phyloP scores from a whole-genome alignment of 2,797 vertebrate species.

The Chanos chanos region DNA sequence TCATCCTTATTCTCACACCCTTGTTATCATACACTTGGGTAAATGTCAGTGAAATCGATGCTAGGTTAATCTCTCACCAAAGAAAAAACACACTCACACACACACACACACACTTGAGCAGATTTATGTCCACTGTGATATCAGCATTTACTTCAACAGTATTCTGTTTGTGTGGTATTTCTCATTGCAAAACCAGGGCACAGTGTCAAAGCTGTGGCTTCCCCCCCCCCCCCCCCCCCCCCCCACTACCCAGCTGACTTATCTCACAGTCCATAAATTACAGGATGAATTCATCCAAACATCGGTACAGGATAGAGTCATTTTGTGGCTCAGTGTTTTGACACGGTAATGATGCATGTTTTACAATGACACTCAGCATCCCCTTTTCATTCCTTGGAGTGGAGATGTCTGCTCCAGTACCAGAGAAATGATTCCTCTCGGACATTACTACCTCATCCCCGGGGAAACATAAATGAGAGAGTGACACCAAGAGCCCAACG shows the following conservation, averaged over 20 bases:
- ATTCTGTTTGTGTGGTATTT: slow-evolving; percentile 65
- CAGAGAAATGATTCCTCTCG: slow-evolving; percentile 67
- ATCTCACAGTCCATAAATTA: slow-evolving; percentile 75
- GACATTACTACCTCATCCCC: slow-evolving; percentile 69
- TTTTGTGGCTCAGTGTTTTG: slow-evolving; percentile 69
- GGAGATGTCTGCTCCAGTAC: slow-evolving; percentile 66
- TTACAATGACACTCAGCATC: slow-evolving; percentile 66
- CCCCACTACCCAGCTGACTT: slow-evolving; percentile 61
- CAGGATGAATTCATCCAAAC: slow-evolving; percentile 64
- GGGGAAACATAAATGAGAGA: slow-evolving; percentile 64
- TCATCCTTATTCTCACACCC: too few species aligned
- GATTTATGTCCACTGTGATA: slow-evolving; percentile 68
- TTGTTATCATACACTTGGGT: too few species aligned
- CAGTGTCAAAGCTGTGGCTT: slow-evolving; percentile 52
- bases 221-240: too few species aligned
- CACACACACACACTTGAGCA: slow-evolving; percentile 65
- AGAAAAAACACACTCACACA: slow-evolving; percentile 71
- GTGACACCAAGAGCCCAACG: slow-evolving; percentile 43
- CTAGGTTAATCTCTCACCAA: slow-evolving; percentile 67
- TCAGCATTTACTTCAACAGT: slow-evolving; percentile 70
- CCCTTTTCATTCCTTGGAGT: slow-evolving; percentile 69
- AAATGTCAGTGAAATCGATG: slow-evolving; percentile 72
- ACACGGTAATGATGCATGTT: slow-evolving; percentile 73
- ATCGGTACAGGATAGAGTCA: slow-evolving; percentile 68
- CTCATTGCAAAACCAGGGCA: slow-evolving; percentile 63